Evolutionary conservation across 2,888 invertebrate genomes (phyloP), one percentile per base, ranked within the genome.

Genomic region (Gonocerus acuteangulatus): DNA sequence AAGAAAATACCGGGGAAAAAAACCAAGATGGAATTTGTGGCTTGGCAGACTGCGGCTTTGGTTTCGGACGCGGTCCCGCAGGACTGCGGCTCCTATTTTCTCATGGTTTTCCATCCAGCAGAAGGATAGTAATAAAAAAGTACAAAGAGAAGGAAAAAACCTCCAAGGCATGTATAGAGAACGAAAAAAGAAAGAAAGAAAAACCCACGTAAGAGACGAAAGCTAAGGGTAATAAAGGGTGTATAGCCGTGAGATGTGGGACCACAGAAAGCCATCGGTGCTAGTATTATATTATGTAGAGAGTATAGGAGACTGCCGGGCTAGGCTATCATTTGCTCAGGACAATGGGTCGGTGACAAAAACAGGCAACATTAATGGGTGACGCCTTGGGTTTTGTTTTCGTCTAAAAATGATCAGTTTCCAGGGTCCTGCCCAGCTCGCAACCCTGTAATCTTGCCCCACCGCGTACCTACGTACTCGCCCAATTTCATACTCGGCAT

Each of bases 371-470:
- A 39, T 39, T 39, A 39, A n/a, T 11, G n/a, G n/a, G 15, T 11
- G 39, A 39, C 13, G 39, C 39, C 39, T 39, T 39, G 39, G 39
- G n/a, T 39, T 39, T 39, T 39, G 39, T 39, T 39, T 39, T 39
- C 3, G n/a, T n/a, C 39, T 15, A 39, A 39, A 39, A 39, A 39
- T 39, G 39, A 39, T 15, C 39, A 39, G 39, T 39, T 39, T 15
- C 39, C 27, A 27, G 27, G 9, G 27, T 27, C 27, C 4, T 4
- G 27, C 27, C 4, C 4, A 27, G 27, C 4, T 27, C 27, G 4
- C 4, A 27, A 27, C 27, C 27, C 27, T 27, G 9, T 27, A 27
- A 27, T 27, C 27, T 27, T 6, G 27, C 4, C 27, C 27, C 27
- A 27, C 27, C 27, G 27, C 27, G 4, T 9, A 6, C 27, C 27